phyloP scores from a whole-genome alignment of 2,113 vertebrate genomes.

The Aegotheles bennettii region DNA sequence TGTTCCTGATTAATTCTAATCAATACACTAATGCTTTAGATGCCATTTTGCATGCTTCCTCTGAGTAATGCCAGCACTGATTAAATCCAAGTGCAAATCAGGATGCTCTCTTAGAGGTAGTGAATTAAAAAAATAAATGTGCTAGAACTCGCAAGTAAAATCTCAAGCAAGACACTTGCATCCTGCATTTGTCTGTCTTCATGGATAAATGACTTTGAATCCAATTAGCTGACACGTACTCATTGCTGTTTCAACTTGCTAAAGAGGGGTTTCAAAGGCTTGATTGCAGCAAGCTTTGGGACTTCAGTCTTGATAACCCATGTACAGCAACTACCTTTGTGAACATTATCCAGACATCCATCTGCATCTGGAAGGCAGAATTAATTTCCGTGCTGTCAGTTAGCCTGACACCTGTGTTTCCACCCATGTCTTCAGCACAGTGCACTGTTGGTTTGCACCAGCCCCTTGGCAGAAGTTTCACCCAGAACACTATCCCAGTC shows the following conservation, averaged over 20 bases:
- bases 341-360: neutral
- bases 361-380: neutral
- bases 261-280: neutral
- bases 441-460: fast-evolving
- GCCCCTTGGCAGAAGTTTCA: neutral
- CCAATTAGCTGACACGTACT: neutral
- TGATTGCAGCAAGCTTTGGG: neutral
- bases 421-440: neutral
- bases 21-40: neutral
- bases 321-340: neutral
- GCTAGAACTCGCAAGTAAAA: neutral
- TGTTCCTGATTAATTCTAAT: neutral
- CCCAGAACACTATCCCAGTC: neutral
- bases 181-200: neutral
- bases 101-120: neutral
- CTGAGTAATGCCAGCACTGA: neutral
- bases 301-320: neutral
- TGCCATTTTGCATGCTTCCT: neutral
- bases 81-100: neutral
- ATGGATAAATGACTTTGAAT: neutral
- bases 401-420: neutral
- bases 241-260: neutral
- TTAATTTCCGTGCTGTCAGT: neutral
- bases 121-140: neutral
- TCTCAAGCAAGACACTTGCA: neutral